These are phyloP conservation scores for Chaenocephalus aceratus DNA, from an alignment of 2,113 vertebrate genomes.

Conservation along the genomic window DNA sequence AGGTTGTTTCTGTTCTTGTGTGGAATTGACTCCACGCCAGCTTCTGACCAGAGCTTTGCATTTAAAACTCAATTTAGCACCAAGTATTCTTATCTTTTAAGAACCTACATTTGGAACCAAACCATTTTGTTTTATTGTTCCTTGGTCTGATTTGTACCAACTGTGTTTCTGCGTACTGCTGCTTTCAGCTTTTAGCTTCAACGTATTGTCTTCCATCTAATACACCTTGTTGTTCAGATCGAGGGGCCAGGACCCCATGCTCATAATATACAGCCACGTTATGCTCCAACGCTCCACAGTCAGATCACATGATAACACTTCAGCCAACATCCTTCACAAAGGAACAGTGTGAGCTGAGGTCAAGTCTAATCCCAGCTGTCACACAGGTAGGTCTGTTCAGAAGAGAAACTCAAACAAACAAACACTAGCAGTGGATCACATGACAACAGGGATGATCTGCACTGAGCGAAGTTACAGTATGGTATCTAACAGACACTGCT, in stretches of 20 bases:
- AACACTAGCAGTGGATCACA: background rate
- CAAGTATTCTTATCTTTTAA: too few relatives aligned
- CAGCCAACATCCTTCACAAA: background rate
- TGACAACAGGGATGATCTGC: background rate
- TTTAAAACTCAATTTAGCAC: background rate
- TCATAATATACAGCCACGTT: background rate
- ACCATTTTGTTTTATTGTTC: background rate
- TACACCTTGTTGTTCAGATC: background rate
- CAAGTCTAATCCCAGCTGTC: background rate
- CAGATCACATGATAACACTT: background rate
- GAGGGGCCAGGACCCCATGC: background rate
- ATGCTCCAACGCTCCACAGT: background rate
- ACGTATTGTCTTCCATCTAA: background rate
- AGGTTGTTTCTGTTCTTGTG: too few relatives aligned
- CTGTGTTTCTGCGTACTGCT: too few relatives aligned
- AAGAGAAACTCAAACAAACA: background rate
- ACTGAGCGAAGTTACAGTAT: background rate
- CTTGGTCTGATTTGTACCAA: background rate
- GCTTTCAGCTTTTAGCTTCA: background rate
- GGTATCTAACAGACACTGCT: background rate
- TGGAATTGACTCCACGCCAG: too few relatives aligned
- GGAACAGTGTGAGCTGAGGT: background rate
- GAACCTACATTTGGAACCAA: background rate
- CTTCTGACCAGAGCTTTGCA: background rate
- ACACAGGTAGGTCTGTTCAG: background rate